Base-by-base conservation (phyloP, 2,113 vertebrate species). In the Beaufortia kweichowensis region DNA sequence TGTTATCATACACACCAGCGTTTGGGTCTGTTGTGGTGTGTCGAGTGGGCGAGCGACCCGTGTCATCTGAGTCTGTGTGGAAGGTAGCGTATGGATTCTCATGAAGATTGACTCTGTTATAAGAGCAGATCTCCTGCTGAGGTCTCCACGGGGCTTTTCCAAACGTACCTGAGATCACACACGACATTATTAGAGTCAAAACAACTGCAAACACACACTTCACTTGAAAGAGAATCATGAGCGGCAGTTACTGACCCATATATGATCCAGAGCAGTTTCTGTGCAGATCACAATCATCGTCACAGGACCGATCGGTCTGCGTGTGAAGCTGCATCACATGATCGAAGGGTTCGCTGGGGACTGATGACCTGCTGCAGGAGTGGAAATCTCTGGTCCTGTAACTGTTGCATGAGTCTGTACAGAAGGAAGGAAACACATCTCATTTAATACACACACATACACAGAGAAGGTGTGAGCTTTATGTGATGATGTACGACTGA, bases 61-160 rank as follows among this genome's bases (percentile, higher is more conserved):
- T 75, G 17, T 59, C 87, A 66, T 95, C 93, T 3, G 85, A 91
- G 69, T 92, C 89, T 0, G 87, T 82, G 74, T 94, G 91, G 11
- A 89, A 75, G 1, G 92, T 91, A 6, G 89, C 74, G 79, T 85
- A 89, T 8, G 90, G 84, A 87, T 91, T 94, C 84, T 90, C 87
- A 6, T 69, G 84, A 31, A 89, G 91, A 3, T 79, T 72, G 83
- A 89, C 90, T 14, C 84, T 82, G 0, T 89, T 92, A 77, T 86
- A 87, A 78, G 84, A 21, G 48, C 90, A 81, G 3, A 87, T 83
- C 11, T 95, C 94, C 77, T 90, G 86, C 35, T 89, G 92, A 50
- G 94, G 88, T 81, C 89, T 94, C 95, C 94, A 95, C 50, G 94
- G 88, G 75, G 94, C 87, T 80, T 99, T 99, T 68, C 95, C 97